Conservation (phyloP, 2,888 invertebrate species). For the Herminia tarsipennalis region DNA sequence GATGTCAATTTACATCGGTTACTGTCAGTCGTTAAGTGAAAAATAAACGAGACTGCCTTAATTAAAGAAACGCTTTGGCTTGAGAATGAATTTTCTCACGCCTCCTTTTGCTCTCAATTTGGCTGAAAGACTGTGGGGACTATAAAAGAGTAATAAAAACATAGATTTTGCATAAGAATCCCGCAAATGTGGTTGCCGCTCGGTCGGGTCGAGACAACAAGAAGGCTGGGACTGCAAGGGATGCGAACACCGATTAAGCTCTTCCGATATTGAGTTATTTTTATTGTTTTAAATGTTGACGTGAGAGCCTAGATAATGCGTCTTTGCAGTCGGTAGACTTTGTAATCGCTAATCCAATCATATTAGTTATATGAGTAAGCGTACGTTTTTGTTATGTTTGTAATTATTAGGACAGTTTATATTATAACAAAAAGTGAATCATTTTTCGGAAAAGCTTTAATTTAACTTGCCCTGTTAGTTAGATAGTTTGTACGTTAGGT, state of each 20-base stretch:
- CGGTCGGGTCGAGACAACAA: slow-evolving; percentile 32
- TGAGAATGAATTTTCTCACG: slow-evolving; percentile 62
- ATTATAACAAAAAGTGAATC: too few relatives aligned
- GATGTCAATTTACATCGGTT: slow-evolving; percentile 37
- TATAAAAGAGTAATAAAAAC: slow-evolving; percentile 68
- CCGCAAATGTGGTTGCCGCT: slow-evolving; percentile 51
- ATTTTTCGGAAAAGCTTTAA: too few relatives aligned
- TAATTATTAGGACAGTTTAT: too few relatives aligned
- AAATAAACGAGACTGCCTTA: slow-evolving; percentile 63
- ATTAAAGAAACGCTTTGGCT: slow-evolving; percentile 72
- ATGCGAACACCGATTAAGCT: slow-evolving; percentile 32
- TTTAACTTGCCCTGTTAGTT: too few relatives aligned
- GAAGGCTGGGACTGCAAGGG: slow-evolving; percentile 24
- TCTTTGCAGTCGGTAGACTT: too few relatives aligned
- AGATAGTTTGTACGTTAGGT: too few relatives aligned
- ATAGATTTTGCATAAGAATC: slow-evolving; percentile 71
- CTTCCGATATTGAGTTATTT: slow-evolving; percentile 30
- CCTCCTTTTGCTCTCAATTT: slow-evolving; percentile 63
- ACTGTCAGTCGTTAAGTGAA: slow-evolving; percentile 57
- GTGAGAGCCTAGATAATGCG: slow-evolving; percentile 6
- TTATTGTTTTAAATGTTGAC: slow-evolving; percentile 28
- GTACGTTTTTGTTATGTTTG: too few relatives aligned
- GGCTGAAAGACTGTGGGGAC: slow-evolving; percentile 58
- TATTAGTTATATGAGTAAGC: too few relatives aligned
- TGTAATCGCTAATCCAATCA: too few relatives aligned